Base-by-base conservation (phyloP, 2,797 vertebrate genomes). In the Coccyzus lansbergi region DNA sequence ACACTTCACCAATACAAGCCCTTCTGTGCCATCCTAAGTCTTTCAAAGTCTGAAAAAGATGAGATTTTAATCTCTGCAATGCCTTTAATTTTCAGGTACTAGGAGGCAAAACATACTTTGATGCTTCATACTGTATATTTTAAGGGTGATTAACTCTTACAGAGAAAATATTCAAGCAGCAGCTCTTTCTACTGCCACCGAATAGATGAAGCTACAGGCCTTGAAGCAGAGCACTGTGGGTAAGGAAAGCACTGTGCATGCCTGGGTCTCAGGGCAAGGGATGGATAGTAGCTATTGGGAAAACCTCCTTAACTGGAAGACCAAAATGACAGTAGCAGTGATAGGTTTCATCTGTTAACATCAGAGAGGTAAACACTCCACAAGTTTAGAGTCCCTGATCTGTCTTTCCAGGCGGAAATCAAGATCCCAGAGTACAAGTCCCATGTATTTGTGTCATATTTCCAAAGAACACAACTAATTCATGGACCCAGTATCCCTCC, bases 281-380 rank as follows among this genome's bases (percentile, higher is more conserved):
- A 67, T 18, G 14, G 76, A 28, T 7, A 22, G 31, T 70, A 82
- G 71, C 63, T 58, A 0, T 4, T 44, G 24, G 29, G 69, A 78
- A 95, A 88, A 77, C 10, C 31, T 18, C 38, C 22, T 51, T 22
- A 42, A 33, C 34, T 69, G 0, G 0, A 67, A 75, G 59, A 46
- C 16, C 14, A 28, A 36, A 58, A 64, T 11, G 4, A 64, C 22
- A 19, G 34, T 56, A 75, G 34, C n/a, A 53, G 70, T 49, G 2
- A 2, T 18, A 59, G 25, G 26, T 0, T 0, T 19, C 0, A 0
- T 14, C 55, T 76, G 8, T 34, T 33, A 53, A 31, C 33, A 68
- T 6, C 31, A 68, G 58, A 29, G 28, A 87, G 25, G 55, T n/a
- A 76, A 82, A 40, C 12, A 13, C 28, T 25, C 17, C 13, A 8